Percentiles rank a stretch among this genome's conserved stretches.
phyloP scores from a whole-genome alignment of 2,113 vertebrate genomes.

The Camarhynchus parvulus region DNA sequence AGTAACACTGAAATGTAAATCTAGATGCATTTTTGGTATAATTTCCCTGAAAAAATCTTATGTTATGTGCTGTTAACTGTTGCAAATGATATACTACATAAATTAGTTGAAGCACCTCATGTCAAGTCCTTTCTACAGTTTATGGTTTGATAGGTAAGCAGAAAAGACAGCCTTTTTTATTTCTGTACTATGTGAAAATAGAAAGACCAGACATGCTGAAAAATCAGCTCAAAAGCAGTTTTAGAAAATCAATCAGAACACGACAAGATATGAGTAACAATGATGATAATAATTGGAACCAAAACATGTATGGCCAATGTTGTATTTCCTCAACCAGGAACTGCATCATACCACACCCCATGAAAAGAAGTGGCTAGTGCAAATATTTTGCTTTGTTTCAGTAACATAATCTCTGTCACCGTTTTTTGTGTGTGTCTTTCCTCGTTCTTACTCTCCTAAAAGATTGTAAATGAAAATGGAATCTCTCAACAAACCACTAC shows the following conservation, averaged over 20 bases:
- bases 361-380: background rate
- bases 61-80: background rate
- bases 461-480: background rate
- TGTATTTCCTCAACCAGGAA: background rate
- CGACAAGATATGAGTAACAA: background rate
- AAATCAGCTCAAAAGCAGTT: background rate
- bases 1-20: background rate
- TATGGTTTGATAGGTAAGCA: background rate
- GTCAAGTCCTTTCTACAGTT: background rate
- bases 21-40: background rate
- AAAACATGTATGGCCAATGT: background rate
- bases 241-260: background rate
- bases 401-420: background rate
- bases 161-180: background rate
- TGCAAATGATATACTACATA: background rate
- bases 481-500: background rate
- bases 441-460: background rate
- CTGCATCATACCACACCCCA: background rate
- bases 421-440: background rate
- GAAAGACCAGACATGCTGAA: background rate
- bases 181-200: background rate
- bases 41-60: constrained; percentile 34
- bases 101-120: constrained; percentile 14
- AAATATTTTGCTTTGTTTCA: background rate
- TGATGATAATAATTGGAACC: background rate